These are phyloP conservation scores for Falco novaeseelandiae DNA, from an alignment of 2,797 vertebrate genomes.

Conservation along the genomic window DNA sequence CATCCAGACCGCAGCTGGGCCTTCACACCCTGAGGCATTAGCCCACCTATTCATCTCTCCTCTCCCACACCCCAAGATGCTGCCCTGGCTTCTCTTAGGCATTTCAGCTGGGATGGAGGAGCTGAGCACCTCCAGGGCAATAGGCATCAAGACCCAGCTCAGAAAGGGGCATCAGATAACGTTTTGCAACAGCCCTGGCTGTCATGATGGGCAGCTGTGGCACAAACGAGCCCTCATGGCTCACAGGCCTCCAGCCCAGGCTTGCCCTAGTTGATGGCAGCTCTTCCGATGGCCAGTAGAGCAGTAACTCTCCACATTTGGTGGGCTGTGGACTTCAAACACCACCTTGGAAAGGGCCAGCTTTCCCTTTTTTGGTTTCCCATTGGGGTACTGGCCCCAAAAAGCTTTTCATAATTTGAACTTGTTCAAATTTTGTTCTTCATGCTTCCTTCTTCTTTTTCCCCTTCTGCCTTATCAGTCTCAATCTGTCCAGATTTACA, in stretches of 20 bases:
- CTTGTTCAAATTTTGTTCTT: neutral
- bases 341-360: neutral
- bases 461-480: neutral
- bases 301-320: neutral
- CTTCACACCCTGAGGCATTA: neutral
- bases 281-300: neutral
- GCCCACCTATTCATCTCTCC: neutral
- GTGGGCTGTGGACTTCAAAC: neutral
- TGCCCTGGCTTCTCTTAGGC: neutral
- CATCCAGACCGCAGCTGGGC: neutral
- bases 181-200: neutral
- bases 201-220: neutral
- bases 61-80: neutral
- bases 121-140: neutral
- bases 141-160: neutral
- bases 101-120: neutral
- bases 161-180: neutral
- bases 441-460: neutral
- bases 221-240: neutral
- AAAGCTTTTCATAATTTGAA: neutral
- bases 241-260: neutral
- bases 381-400: neutral
- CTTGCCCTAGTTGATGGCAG: neutral
- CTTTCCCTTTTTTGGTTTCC: neutral
- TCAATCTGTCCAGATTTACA: constrained; percentile 25